A percentile compares a stretch with the other conserved stretches of the same genome.
phyloP scores from a whole-genome alignment of 2,888 invertebrate genomes.

The Mythimna loreyi region DNA sequence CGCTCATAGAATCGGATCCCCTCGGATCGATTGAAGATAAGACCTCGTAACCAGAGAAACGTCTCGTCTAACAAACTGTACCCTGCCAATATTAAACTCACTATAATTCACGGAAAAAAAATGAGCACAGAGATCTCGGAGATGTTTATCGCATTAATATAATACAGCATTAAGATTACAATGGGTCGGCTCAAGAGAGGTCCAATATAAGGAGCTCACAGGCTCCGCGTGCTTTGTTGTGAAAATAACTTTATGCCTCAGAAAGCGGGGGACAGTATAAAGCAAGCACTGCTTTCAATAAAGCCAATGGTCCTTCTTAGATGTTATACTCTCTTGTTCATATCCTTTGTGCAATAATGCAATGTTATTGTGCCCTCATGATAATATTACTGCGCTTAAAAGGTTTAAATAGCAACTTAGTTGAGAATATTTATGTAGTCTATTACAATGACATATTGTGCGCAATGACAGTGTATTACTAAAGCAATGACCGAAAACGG shows the following conservation, averaged over 20 bases:
- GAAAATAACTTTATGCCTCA: constrained; percentile 89
- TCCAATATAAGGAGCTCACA: constrained; percentile 89
- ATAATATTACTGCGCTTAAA: constrained; percentile 60
- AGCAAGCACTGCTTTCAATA: constrained; percentile 86
- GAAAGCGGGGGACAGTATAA: constrained; percentile 83
- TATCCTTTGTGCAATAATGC: constrained; percentile 84
- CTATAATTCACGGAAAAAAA: constrained; percentile 81
- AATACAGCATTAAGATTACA: constrained; percentile 90
- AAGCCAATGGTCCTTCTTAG: constrained; percentile 84
- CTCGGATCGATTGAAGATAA: constrained; percentile 81
- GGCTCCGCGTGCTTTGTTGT: constrained; percentile 87
- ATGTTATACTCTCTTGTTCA: constrained; percentile 80
- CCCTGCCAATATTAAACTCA: constrained; percentile 84
- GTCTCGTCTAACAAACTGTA: constrained; percentile 73
- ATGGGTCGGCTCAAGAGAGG: constrained; percentile 89
- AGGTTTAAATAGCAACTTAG: constrained; percentile 58
- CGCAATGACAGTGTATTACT: constrained; percentile 60
- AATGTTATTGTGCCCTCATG: constrained; percentile 75
- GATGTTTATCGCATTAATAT: constrained; percentile 91
- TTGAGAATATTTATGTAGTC: constrained; percentile 59
- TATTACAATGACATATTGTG: constrained; percentile 60
- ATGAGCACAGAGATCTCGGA: constrained; percentile 81
- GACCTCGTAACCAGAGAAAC: constrained; percentile 81
- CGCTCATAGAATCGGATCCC: constrained; percentile 82
- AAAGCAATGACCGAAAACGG: constrained; percentile 67